These are phyloP conservation scores for Ophion costatus DNA, from an alignment of 2,888 invertebrate genomes.

Conservation along the genomic window DNA sequence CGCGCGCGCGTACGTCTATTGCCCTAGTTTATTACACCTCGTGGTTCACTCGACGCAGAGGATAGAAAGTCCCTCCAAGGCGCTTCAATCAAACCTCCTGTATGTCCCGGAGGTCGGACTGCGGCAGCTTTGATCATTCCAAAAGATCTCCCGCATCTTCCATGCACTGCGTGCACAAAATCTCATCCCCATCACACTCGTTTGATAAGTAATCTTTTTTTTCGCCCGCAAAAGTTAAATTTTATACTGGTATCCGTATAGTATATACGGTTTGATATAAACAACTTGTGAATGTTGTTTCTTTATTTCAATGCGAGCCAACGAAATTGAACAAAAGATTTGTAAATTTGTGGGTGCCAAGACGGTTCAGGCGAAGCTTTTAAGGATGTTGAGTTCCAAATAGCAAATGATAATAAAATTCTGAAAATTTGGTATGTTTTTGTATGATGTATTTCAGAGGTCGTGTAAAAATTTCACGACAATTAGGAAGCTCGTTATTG, in stretches of 20 bases:
- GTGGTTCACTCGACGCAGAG: slow-evolving; percentile 1
- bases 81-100: slow-evolving; percentile 69
- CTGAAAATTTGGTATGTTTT: too few relatives aligned
- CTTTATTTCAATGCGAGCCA: too few relatives aligned
- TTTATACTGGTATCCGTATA: too few relatives aligned
- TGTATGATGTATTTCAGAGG: too few relatives aligned
- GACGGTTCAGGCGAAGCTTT: not conserved
- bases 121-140: slow-evolving; percentile 63
- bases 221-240: slow-evolving; percentile 10
- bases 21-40: not conserved
- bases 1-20: too few relatives aligned
- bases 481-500: too few relatives aligned
- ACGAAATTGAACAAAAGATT: not conserved
- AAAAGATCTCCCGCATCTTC: slow-evolving; percentile 49
- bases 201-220: slow-evolving; percentile 47
- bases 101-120: slow-evolving; percentile 57
- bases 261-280: not conserved
- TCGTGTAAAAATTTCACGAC: too few relatives aligned
- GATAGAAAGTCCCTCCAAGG: slow-evolving; percentile 62
- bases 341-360: not conserved
- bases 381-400: too few relatives aligned
- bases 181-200: slow-evolving; percentile 2
- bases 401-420: too few relatives aligned
- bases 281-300: too few relatives aligned
- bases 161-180: slow-evolving; percentile 9